A percentile compares a stretch with the other conserved stretches of the same genome.
These are phyloP conservation scores for Rosalia funebris DNA, from an alignment of 2,888 invertebrate species.

Conservation along the genomic window DNA sequence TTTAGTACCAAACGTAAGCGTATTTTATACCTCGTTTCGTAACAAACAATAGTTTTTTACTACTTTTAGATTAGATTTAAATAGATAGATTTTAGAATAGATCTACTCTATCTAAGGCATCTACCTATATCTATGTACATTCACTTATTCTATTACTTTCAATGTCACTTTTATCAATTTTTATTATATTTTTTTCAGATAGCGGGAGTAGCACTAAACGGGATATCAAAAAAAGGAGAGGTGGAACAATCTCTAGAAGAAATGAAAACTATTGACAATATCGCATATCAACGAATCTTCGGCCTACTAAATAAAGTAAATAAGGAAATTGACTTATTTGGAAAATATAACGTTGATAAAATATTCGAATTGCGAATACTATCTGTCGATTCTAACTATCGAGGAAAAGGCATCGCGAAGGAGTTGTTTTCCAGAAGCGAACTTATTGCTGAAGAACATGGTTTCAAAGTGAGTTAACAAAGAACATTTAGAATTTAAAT, in stretches of 20 bases:
- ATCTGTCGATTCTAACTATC: slow-evolving; percentile 76
- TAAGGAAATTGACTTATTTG: slow-evolving; percentile 75
- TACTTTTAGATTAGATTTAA: too few species aligned
- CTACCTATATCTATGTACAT: too few species aligned
- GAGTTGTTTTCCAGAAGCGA: slow-evolving; percentile 76
- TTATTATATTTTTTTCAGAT: slow-evolving; percentile 73
- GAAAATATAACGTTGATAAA: slow-evolving; percentile 72
- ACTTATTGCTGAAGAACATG: slow-evolving; percentile 71
- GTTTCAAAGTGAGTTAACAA: slow-evolving; percentile 78
- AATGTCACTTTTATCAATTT: too few species aligned
- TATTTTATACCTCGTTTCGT: too few species aligned
- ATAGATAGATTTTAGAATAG: too few species aligned
- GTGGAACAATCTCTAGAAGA: slow-evolving; percentile 76
- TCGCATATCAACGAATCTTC: slow-evolving; percentile 82
- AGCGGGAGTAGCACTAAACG: slow-evolving; percentile 81
- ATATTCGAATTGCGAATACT: slow-evolving; percentile 84
- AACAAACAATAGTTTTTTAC: too few species aligned
- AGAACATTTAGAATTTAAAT: too few species aligned
- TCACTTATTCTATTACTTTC: too few species aligned
- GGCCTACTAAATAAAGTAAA: slow-evolving; percentile 78
- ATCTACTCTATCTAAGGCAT: too few species aligned
- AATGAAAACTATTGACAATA: slow-evolving; percentile 73
- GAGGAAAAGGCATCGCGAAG: slow-evolving; percentile 81
- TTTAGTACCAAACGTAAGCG: too few species aligned
- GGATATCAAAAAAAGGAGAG: slow-evolving; percentile 78